Conservation (phyloP, 2,797 vertebrate genomes). For the Parauchenoglanis punctatus region DNA sequence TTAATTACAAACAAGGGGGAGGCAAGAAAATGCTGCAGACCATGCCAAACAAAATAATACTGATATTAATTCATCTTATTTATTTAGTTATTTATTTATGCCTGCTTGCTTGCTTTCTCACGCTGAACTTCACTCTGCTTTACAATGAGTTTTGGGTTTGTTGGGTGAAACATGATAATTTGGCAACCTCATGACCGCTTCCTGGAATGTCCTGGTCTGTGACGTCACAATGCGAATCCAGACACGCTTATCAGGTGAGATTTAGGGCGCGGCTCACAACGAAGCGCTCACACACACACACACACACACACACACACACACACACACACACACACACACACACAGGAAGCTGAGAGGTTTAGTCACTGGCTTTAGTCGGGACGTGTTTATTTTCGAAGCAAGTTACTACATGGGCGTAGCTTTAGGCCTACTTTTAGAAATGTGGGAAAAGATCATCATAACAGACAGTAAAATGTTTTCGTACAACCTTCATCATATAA, state of each 20-base stretch:
- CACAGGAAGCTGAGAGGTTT: not conserved
- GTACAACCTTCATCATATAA: not conserved
- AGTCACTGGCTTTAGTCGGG: not conserved
- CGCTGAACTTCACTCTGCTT: too few relatives aligned
- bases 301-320: not conserved
- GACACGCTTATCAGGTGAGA: constrained; percentile 42
- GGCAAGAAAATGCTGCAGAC: not conserved
- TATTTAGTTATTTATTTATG: not conserved
- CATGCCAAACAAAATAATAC: not conserved
- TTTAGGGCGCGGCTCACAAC: constrained; percentile 32
- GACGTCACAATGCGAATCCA: constrained; percentile 24
- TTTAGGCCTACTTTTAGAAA: not conserved
- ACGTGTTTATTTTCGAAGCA: not conserved
- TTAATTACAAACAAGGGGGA: too few relatives aligned
- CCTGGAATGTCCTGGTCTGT: constrained; percentile 25
- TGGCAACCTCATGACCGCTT: constrained; percentile 22
- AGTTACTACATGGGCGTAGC: not conserved
- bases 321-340: not conserved
- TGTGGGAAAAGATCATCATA: not conserved
- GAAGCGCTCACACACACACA: constrained; percentile 4
- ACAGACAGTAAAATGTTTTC: not conserved
- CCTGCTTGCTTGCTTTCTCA: too few relatives aligned
- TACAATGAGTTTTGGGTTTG: too few relatives aligned
- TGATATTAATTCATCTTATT: not conserved
- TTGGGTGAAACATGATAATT: not conserved